Base-by-base conservation (phyloP, 1,140 invertebrate species). In the Branchinecta lynchi region DNA sequence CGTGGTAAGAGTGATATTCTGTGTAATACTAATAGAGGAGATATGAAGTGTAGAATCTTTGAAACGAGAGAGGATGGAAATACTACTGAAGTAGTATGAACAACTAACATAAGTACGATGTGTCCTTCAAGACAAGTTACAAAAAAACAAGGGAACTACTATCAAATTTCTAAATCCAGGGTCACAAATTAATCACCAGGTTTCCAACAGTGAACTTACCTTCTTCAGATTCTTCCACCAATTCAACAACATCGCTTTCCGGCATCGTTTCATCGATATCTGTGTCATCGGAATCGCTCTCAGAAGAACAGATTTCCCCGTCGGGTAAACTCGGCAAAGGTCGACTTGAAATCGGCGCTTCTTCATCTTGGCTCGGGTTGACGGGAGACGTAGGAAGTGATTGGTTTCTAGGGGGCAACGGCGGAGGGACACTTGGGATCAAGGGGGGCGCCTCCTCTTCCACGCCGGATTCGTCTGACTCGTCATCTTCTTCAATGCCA, bases 181-280 rank as follows among this genome's bases (percentile, higher is more conserved):
- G 32, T 32, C 32, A 32, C 32, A 32, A 32, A 32, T 32, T 1
- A 32, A 32, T 32, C 32, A 32, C 32, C 32, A 32, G 32, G 5
- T 32, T 32, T 32, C 5, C 32, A 32, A 32, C 32, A 32, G 1
- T 32, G 32, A 32, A 32, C 32, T 32, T 32, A 32, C 32, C 32
- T 32, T 32, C 32, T 32, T 32, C 32, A 32, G 32, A 32, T 32
- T 32, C 32, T 32, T 32, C 32, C 32, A 32, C 32, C 32, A 32
- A 32, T 32, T 32, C 32, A 32, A 32, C 32, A 32, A 32, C 32
- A 15, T 60, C 51, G 17, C 12, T 60, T 15, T 60, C 51, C 17
- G 51, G 51, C 51, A 60, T 12, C 17, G 51, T 20, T 60, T 60
- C 51, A 60, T 60, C 51, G 17, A 60, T 60, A 60, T 60, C 51